Percentiles rank a stretch among this genome's conserved stretches.
phyloP scores from a whole-genome alignment of 2,797 vertebrate species.

The Eulemur mongoz region DNA sequence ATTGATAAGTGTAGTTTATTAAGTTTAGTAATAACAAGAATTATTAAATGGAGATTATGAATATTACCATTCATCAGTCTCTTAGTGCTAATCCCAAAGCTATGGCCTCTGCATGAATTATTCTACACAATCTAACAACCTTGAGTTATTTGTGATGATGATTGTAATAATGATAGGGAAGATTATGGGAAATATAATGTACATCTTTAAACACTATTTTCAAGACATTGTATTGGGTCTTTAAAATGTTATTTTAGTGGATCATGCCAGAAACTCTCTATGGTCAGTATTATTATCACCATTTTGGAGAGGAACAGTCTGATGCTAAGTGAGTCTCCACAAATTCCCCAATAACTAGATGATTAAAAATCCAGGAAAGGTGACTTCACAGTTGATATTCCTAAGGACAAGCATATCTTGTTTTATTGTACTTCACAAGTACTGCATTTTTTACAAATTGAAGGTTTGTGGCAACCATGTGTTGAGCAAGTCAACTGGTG shows the following conservation, averaged over 20 bases:
- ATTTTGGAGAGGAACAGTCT: not conserved
- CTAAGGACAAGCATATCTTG: not conserved
- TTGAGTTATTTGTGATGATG: not conserved
- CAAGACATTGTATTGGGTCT: not conserved
- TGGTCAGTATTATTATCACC: not conserved
- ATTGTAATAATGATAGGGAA: not conserved
- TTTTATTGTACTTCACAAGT: not conserved
- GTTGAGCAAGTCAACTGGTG: not conserved
- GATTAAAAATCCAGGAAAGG: not conserved
- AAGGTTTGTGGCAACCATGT: not conserved
- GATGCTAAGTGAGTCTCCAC: not conserved
- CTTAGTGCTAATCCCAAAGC: not conserved
- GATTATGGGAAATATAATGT: not conserved
- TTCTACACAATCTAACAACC: not conserved
- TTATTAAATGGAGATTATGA: not conserved
- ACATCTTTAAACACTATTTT: not conserved
- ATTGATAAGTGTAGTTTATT: conserved; percentile 8
- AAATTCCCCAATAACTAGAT: not conserved
- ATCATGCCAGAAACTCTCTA: not conserved
- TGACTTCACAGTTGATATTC: not conserved
- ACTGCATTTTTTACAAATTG: not conserved
- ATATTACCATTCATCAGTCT: not conserved
- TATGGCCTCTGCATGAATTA: not conserved
- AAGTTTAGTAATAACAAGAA: not conserved
- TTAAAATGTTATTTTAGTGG: conserved; percentile 12